A percentile compares a stretch with the other conserved stretches of the same genome.
These are phyloP conservation scores for Ptyas mucosa DNA, from an alignment of 2,113 vertebrate species.

Conservation along the genomic window DNA sequence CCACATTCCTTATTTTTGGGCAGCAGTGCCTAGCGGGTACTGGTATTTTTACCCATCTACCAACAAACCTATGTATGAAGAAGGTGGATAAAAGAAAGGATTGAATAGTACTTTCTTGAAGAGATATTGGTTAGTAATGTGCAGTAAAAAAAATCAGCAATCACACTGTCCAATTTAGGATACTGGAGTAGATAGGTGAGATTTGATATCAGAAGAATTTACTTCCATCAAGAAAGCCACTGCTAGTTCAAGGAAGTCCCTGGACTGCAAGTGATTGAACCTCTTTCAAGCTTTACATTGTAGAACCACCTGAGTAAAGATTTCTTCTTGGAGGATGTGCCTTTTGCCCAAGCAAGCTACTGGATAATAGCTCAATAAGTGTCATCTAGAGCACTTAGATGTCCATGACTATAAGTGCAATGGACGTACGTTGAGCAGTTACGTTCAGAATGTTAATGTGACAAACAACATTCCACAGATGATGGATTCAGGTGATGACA, in stretches of 20 bases:
- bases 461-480: neutral
- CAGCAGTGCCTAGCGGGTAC: neutral
- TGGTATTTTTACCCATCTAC: neutral
- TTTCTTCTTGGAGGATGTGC: neutral
- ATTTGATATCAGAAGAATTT: neutral
- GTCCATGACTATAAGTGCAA: neutral
- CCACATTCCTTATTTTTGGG: neutral
- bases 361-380: neutral
- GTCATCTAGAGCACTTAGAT: neutral
- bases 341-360: neutral
- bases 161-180: neutral
- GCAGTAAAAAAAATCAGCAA: neutral
- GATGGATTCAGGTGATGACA: conserved; percentile 21
- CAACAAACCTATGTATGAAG: neutral
- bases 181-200: neutral
- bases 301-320: neutral
- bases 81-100: neutral
- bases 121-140: neutral
- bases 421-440: neutral
- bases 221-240: neutral
- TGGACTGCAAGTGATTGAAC: neutral
- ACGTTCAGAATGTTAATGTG: conserved; percentile 16
- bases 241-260: neutral
- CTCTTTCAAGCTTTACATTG: neutral
- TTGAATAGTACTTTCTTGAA: neutral